These are phyloP conservation scores for Micropoecilia bifurca DNA, from an alignment of 2,797 vertebrate genomes.

Conservation along the genomic window DNA sequence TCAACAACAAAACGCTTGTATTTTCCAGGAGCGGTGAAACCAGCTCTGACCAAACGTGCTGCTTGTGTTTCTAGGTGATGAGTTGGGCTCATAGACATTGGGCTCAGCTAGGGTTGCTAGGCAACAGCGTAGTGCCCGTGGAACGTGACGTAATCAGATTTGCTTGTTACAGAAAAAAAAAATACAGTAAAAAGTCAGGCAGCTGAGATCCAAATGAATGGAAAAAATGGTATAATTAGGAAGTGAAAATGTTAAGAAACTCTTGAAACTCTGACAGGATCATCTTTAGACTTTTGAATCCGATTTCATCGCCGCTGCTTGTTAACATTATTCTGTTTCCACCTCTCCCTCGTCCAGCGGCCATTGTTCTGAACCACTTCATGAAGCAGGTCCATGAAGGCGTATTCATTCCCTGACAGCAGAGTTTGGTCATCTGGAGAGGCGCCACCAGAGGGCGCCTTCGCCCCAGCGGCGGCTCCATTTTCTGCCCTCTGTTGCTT, in stretches of 20 bases:
- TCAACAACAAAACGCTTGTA: no score
- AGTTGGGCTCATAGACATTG: no score
- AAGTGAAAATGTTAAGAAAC: background rate
- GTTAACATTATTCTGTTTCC: slow-evolving; percentile 76
- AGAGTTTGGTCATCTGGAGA: slow-evolving; percentile 71
- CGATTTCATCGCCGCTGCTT: slow-evolving; percentile 48
- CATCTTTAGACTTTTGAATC: background rate
- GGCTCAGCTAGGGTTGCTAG: no score
- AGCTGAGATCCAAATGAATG: no score
- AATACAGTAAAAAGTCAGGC: no score
- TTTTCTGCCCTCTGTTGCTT: slow-evolving; percentile 10
- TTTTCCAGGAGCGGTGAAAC: no score
- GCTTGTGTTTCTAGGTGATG: no score
- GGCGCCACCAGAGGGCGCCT: slow-evolving; percentile 35
- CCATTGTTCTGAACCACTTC: slow-evolving; percentile 86
- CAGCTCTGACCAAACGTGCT: no score
- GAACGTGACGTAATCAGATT: no score
- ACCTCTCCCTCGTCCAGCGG: slow-evolving; percentile 83
- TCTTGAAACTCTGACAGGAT: background rate
- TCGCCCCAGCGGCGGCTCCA: slow-evolving; percentile 16
- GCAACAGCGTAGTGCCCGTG: no score
- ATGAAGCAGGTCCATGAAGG: slow-evolving; percentile 82
- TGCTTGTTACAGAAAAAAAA: no score
- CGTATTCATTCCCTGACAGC: slow-evolving; percentile 68
- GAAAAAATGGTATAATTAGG: no score